Base-by-base conservation (phyloP, 2,797 vertebrate genomes). In the Telmatherina bonti region DNA sequence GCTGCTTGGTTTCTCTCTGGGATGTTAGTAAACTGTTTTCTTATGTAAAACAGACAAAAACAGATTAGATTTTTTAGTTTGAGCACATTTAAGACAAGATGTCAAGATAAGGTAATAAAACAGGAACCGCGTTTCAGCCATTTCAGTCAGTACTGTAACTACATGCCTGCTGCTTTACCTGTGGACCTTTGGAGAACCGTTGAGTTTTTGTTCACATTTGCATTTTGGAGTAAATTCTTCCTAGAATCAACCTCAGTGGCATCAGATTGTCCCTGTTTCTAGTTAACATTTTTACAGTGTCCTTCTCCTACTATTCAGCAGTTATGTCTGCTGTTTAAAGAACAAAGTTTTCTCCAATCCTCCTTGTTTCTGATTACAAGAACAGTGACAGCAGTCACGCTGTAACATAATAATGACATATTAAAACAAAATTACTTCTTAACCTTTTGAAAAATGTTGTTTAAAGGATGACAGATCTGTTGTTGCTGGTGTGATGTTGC, bases 71-170 rank as follows among this genome's bases (percentile, higher is more conserved):
- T 29, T 12, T 26, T 26, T 18, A 41, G 33, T 30, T 53, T 60
- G n/a, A 36, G 66, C 18, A 35, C 65, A 38, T 67, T 24, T 47
- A 67, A 5, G 30, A 29, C 43, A 36, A 4, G 31, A 30, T 22
- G 24, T 51, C 35, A 0, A 59, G 43, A 51, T 68, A 24, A 30
- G 55, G 22, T 38, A 0, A 8, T 60, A 52, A 59, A 60, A 52
- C 5, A 2, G 0, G 38, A 60, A 69, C 20, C 26, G 2, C 3
- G 3, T 16, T 38, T 60, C 60, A 20, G 43, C 43, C 20, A 6
- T 8, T 47, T 38, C n/a, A n/a, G n/a, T n/a, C n/a, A n/a, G n/a
- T 60, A 36, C 0, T 16, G 33, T 12, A 20, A 26, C 51, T 68
- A 38, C 38, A 69, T 69, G 26, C 5, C 20, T 51, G 10, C 26